A percentile compares a stretch with the other conserved stretches of the same genome.
Conservation (phyloP, 1,140 invertebrate species). For the Orius insidiosus region DNA sequence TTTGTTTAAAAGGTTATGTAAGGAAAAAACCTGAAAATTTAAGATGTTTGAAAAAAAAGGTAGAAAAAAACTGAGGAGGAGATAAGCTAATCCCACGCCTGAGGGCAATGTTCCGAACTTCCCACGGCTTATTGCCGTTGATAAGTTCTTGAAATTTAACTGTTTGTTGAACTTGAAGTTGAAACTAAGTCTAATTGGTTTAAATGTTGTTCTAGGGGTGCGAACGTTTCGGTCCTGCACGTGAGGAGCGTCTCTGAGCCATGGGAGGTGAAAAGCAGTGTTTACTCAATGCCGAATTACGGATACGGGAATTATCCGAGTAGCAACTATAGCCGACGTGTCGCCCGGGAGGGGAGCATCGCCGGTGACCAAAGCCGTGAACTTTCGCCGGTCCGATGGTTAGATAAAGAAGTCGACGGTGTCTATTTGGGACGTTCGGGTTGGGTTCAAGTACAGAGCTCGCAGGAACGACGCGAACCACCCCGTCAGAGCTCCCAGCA, state of each 20-base stretch:
- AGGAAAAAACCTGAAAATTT: no score
- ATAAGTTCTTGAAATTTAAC: no score
- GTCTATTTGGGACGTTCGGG: slow-evolving; percentile 37
- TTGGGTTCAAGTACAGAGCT: slow-evolving; percentile 40
- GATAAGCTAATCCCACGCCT: background rate
- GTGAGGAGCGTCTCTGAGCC: slow-evolving; percentile 34
- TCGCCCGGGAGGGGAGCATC: slow-evolving; percentile 1
- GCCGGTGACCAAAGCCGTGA: slow-evolving; percentile 28
- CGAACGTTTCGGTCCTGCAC: slow-evolving; percentile 37
- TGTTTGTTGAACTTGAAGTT: slow-evolving; percentile 12
- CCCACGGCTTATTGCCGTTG: no score
- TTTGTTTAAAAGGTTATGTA: no score
- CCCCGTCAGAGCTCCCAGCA: background rate
- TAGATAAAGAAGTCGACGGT: slow-evolving; percentile 38
- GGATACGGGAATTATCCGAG: slow-evolving; percentile 9
- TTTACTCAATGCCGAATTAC: slow-evolving; percentile 11
- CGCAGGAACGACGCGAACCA: slow-evolving; percentile 29
- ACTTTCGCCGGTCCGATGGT: slow-evolving; percentile 40
- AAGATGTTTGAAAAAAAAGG: background rate
- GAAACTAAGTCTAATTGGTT: no score
- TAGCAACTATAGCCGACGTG: slow-evolving; percentile 9
- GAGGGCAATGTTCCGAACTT: background rate
- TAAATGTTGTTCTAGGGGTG: slow-evolving; percentile 28
- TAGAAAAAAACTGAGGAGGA: background rate
- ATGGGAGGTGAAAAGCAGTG: slow-evolving; percentile 28